Evolutionary conservation across 2,113 vertebrate genomes (phyloP).

Genomic region (rat (Rattus norvegicus)): GRCr8 NC_086037.1:56158501-56159000

Average conservation of each 20-base stretch:
- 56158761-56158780: background rate
- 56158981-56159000: background rate
- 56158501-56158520: slow-evolving; percentile 53
- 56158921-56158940: background rate
- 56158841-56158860: background rate
- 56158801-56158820: background rate
- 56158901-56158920: background rate
- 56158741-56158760: background rate
- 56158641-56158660: background rate
- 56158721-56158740: background rate
- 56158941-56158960: background rate
- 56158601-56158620: background rate
- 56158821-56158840: background rate
- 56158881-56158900: background rate
- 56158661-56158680: background rate
- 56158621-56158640: background rate
- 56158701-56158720: background rate
- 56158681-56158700: background rate
- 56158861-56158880: background rate
- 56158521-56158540: slow-evolving; percentile 72
- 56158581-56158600: slow-evolving; percentile 36
- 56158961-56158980: background rate
- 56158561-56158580: slow-evolving; percentile 91
- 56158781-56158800: background rate
- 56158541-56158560: slow-evolving; percentile 84